Evolutionary conservation across 2,888 invertebrate genomes (phyloP), one percentile per base, ranked within the genome.

Genomic region (Dilophus febrilis): DNA sequence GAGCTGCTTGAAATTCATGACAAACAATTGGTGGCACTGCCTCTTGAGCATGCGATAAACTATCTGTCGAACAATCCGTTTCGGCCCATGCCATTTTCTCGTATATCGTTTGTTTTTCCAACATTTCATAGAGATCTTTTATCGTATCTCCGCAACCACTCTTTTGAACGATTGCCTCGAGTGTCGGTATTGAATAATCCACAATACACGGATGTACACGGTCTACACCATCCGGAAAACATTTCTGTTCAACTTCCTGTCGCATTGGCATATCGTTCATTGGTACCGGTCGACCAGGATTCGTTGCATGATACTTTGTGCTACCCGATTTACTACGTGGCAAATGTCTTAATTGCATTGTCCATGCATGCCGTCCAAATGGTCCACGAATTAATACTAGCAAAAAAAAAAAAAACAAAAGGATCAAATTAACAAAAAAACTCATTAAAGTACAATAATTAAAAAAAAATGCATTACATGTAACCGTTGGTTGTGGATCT

Each of bases 341-440:
- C 43, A 88, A 68, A 56, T 92, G 91, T 30, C 92, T 72, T 40
- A 86, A 65, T 53, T 84, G 80, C 72, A 88, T 74, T 8, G 85
- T 85, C 95, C 95, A 97, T 16, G 90, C 88, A 65, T 88, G 86
- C 5, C 94, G 77, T 1, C 94, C 94, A 66, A 91, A 94, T 1
- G 91, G 87, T 41, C 90, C 87, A 2, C 95, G 74, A 45, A 94
- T 81, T 40, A 97, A 67, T 39, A 90, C 78, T 56, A 76, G 77
- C 13, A 45, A 16, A 18, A 33, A 37, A 13, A 12, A 28, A 31
- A 35, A 27, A 35, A 34, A 32, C 14, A 39, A 19, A 17, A 28
- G 11, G 11, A 42, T 52, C 14, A 3, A 31, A 30, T 32, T n/a
- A 17, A 41, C 32, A 44, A 16, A 37, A 40, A 26, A 29, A 28